Evolutionary conservation across 2,888 invertebrate species (phyloP).

Genomic region (Pyrgus malvae): DNA sequence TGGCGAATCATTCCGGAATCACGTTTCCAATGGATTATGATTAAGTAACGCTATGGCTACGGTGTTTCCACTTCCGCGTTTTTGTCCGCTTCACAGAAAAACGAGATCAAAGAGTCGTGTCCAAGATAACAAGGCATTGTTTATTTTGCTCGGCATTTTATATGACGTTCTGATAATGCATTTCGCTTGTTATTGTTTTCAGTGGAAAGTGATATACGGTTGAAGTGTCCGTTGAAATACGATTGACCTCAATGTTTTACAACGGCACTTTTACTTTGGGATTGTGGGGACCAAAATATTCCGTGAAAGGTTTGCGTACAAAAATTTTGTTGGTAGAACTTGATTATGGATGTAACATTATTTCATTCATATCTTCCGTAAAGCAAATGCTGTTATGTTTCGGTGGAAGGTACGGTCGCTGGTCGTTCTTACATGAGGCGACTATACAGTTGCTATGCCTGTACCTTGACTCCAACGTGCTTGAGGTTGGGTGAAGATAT

Average conservation of each 20-base stretch:
- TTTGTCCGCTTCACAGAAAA: conserved; percentile 23
- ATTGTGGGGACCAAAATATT: not conserved
- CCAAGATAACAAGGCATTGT: conserved; percentile 21
- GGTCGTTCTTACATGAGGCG: too few relatives aligned
- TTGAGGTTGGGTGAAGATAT: too few relatives aligned
- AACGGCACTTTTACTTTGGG: conserved; percentile 12
- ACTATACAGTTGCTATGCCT: too few relatives aligned
- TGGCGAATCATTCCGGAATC: conserved; percentile 16
- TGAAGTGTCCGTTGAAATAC: conserved; percentile 20
- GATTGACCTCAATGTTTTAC: conserved; percentile 27
- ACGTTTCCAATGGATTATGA: conserved; percentile 23
- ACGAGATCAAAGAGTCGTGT: conserved; percentile 27
- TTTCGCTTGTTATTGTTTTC: conserved; percentile 28
- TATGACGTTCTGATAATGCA: conserved; percentile 28
- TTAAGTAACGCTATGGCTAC: conserved; percentile 7
- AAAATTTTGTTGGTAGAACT: too few relatives aligned
- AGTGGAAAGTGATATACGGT: conserved; percentile 26
- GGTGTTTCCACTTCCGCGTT: conserved; percentile 13
- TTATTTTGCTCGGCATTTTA: conserved; percentile 25
- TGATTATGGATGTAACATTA: too few relatives aligned
- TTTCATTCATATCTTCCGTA: too few relatives aligned
- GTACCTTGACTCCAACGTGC: too few relatives aligned
- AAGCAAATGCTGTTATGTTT: too few relatives aligned
- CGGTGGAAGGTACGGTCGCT: too few relatives aligned
- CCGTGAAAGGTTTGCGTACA: too few relatives aligned